phyloP scores from a whole-genome alignment of 2,797 vertebrate species.

The Mormyrus proboscirostris region DNA sequence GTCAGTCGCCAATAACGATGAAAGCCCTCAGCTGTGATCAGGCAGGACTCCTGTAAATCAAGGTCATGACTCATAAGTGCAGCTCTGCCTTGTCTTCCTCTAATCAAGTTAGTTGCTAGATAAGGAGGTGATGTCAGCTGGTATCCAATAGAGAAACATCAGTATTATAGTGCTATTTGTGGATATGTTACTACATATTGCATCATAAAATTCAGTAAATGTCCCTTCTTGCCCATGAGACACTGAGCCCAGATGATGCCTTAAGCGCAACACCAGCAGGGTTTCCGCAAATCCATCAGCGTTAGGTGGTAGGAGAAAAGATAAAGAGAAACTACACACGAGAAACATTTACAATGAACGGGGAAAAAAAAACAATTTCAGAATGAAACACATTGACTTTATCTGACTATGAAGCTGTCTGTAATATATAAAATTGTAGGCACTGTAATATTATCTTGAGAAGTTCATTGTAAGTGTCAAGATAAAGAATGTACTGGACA shows the following conservation, averaged over 20 bases:
- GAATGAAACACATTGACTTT: background rate
- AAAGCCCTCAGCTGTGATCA: background rate
- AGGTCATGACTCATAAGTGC: background rate
- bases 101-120: background rate
- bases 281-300: background rate
- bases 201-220: conserved; percentile 18
- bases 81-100: background rate
- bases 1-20: background rate
- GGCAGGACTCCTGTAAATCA: background rate
- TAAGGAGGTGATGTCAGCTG: background rate
- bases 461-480: background rate
- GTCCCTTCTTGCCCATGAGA: background rate
- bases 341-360: background rate
- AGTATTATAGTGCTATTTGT: conserved; percentile 1
- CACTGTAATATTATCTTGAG: too few species aligned
- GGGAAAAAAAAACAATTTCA: background rate
- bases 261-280: background rate
- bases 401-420: background rate
- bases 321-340: background rate
- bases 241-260: background rate
- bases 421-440: background rate
- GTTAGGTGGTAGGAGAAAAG: background rate
- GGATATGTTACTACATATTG: conserved; percentile 15
- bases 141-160: conserved; percentile 12
- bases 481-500: conserved; percentile 13